Base-by-base conservation (phyloP, 2,113 vertebrate genomes). In the Terrapene triunguis region DNA sequence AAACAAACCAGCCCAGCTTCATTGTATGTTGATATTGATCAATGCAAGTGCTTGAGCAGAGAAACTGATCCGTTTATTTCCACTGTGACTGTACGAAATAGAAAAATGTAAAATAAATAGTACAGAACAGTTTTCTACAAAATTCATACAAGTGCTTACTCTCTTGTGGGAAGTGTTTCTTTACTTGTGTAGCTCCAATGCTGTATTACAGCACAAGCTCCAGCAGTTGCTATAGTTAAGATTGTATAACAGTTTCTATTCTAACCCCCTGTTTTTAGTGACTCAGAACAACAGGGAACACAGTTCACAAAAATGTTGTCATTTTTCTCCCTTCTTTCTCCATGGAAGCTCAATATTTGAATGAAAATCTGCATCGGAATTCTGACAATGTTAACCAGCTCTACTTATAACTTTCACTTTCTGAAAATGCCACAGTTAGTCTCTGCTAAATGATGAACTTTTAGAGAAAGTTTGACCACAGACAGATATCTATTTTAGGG, bases 401-500 rank as follows among this genome's bases (percentile, higher is more conserved):
- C n/a, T 93, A 2, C 11, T 62, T 89, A 35, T 1, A 48, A 5
- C 5, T 88, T 84, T 48, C 55, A 87, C 4, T 54, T 5, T 53
- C 5, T 42, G 38, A 19, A 51, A 0, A 0, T 84, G 95, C 85
- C 1, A 1, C 2, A 81, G 51, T 51, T 88, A 32, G 78, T 29
- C 12, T 89, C 12, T 78, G 93, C 44, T 24, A 32, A 50, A 91
- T 95, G 32, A 55, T 5, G 14, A 24, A 76, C 38, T 82, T 88
- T 0, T 32, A 38, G 12, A 48, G 82, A 84, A 89, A 76, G 50
- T 3, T 13, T 69, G 13, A 76, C 44, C 80, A 35, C 2, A 35
- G 38, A 3, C 25, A 44, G 35, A 35, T 2, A 3, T 51, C 24
- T 2, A 38, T 92, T 82, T 59, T 29, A 59, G 5, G 69, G 72